Evolutionary conservation across 2,113 vertebrate genomes (phyloP).

Genomic region (Clinocottus analis): DNA sequence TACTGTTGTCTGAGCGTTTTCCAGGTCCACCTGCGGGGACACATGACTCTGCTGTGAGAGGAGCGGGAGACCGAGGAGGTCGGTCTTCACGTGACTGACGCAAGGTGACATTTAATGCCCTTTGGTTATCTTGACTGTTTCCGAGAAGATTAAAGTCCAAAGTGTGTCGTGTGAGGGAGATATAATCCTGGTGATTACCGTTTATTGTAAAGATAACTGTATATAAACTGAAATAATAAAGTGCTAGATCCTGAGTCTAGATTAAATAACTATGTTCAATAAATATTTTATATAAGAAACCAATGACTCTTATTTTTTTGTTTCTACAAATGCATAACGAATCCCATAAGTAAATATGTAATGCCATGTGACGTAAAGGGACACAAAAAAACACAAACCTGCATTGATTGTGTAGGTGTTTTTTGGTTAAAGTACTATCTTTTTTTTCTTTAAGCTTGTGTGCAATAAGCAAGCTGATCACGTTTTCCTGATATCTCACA

Average conservation of each 20-base stretch:
- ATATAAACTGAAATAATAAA: neutral
- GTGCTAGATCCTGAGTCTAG: neutral
- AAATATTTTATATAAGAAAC: neutral
- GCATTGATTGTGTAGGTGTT: no score
- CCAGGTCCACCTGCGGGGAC: conserved; percentile 67
- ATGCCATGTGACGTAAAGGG: no score
- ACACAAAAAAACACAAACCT: no score
- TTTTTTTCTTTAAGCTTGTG: no score
- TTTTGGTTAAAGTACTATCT: no score
- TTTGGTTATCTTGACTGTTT: neutral
- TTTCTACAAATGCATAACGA: no score
- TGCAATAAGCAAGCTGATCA: neutral
- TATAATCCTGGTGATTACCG: accelerated
- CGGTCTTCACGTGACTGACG: conserved; percentile 42
- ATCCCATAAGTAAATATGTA: no score
- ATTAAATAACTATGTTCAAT: neutral
- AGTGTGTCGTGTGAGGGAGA: no score
- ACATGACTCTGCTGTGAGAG: conserved; percentile 43
- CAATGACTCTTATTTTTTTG: neutral
- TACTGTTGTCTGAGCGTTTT: conserved; percentile 81
- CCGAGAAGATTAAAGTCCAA: neutral
- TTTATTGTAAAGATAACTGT: neutral
- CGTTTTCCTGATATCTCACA: no score
- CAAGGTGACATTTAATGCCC: conserved; percentile 61
- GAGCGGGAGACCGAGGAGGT: conserved; percentile 37